Conservation (phyloP, 2,888 invertebrate species). For the Campoplex capitator region DNA sequence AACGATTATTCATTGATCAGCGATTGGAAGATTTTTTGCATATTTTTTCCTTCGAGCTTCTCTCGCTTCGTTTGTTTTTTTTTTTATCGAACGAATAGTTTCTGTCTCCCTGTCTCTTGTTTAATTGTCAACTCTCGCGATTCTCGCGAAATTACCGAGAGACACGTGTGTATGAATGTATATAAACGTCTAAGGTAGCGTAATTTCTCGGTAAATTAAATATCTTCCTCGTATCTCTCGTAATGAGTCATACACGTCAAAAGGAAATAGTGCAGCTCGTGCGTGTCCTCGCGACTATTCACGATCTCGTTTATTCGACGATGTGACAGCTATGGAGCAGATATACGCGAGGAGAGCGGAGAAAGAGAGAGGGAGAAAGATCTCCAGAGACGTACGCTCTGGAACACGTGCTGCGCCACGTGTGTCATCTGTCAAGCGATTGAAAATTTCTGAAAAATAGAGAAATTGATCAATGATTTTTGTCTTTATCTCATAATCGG, state of each 20-base stretch:
- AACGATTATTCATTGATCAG: neutral
- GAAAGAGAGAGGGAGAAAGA: slow-evolving; percentile 10
- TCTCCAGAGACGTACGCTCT: neutral
- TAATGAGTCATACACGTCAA: slow-evolving; percentile 57
- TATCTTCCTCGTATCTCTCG: slow-evolving; percentile 40
- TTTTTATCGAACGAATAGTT: neutral
- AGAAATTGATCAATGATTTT: slow-evolving; percentile 19
- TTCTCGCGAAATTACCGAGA: neutral
- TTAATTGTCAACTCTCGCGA: neutral
- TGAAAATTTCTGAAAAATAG: slow-evolving; percentile 49
- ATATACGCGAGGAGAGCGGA: neutral
- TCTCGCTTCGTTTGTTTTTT: neutral
- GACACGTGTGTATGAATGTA: neutral
- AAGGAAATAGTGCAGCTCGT: slow-evolving; percentile 27
- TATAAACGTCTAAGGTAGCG: neutral
- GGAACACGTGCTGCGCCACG: slow-evolving; percentile 63
- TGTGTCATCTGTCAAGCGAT: slow-evolving; percentile 46
- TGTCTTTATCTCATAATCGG: neutral
- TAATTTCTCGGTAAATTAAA: slow-evolving; percentile 32
- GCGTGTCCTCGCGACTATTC: slow-evolving; percentile 57
- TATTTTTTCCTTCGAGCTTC: neutral
- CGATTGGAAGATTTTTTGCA: neutral
- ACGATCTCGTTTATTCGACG: slow-evolving; percentile 47
- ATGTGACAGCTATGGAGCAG: slow-evolving; percentile 23
- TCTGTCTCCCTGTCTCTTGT: neutral